Evolutionary conservation across 2,113 vertebrate genomes (phyloP).

Genomic region (Periophthalmodon schlosseri): DNA sequence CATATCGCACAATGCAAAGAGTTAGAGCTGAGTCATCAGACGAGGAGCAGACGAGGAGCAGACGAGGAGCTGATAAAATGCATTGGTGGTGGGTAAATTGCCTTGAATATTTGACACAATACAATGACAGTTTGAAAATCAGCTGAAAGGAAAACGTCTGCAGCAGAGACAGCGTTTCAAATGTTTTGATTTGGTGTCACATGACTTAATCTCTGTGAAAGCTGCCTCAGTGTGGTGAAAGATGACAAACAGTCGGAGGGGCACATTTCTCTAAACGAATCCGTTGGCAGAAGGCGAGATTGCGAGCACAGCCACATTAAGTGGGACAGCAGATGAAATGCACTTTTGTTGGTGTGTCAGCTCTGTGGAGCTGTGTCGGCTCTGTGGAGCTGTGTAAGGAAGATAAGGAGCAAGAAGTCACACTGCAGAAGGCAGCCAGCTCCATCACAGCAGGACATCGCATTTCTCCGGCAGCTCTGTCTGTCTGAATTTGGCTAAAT

Average conservation of each 20-base stretch:
- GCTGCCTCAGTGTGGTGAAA: constrained; percentile 3
- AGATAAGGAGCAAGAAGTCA: constrained; percentile 27
- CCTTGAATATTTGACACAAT: neutral
- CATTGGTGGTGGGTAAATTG: neutral
- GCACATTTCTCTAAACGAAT: constrained; percentile 8
- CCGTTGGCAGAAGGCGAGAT: constrained; percentile 28
- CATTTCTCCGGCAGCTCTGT: constrained; percentile 11
- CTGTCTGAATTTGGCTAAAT: constrained; percentile 7
- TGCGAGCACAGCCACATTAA: constrained; percentile 22
- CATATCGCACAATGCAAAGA: constrained; percentile 4
- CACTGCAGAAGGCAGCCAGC: constrained; percentile 12
- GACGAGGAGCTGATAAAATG: neutral
- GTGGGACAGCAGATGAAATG: constrained; percentile 19
- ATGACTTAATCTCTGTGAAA: constrained; percentile 12
- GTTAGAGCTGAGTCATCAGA: constrained; percentile 9
- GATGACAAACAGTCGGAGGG: constrained; percentile 25
- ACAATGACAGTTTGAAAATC: neutral
- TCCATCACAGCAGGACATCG: constrained; percentile 26
- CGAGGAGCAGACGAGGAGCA: neutral
- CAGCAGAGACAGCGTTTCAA: neutral
- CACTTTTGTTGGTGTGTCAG: constrained; percentile 21
- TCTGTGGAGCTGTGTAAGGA: constrained; percentile 21
- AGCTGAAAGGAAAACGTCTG: constrained; percentile 3
- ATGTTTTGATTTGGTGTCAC: neutral
- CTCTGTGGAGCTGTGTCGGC: too few relatives aligned